Base-by-base conservation (phyloP, 2,888 invertebrate species). In the Cryptosula pallasiana region DNA sequence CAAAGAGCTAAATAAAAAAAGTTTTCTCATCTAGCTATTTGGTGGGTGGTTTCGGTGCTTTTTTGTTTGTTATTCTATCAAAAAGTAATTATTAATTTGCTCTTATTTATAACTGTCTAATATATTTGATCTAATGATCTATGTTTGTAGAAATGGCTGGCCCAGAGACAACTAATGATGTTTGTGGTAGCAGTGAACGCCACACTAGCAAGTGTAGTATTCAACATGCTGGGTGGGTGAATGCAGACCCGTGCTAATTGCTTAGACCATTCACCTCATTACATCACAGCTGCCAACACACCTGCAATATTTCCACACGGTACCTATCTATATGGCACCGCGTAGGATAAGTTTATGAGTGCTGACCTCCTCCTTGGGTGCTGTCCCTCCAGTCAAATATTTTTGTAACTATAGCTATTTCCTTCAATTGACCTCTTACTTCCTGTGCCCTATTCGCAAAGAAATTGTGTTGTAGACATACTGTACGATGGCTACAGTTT, bases 191-290 rank as follows among this genome's bases (percentile, higher is more conserved):
- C 83, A 58, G 77, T 84, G 75, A 84, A 84, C 76, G 78, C 83
- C 72, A 81, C 82, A 76, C 77, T 84, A 76, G 83, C 82, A 58
- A 82, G 81, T 75, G 80, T 84, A 80, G 83, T 84, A 76, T 83
- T 83, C 78, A 83, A 83, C 77, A 78, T 83, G 69, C 78, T 84
- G 72, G 63, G 63, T 29, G 63, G 63, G 13, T 63, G 63, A 63
- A 9, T 16, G 25, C 5, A 57, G n/a, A 13, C n/a, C 45, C 5
- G 45, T 20, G 9, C 20, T n/a, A n/a, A n/a, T n/a, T n/a, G n/a
- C n/a, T n/a, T n/a, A n/a, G n/a, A n/a, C n/a, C n/a, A n/a, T n/a
- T n/a, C n/a, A n/a, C n/a, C n/a, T n/a, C n/a, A n/a, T n/a, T n/a
- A n/a, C n/a, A n/a, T n/a, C n/a, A n/a, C n/a, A n/a, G n/a, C n/a